phyloP scores from a whole-genome alignment of 2,113 vertebrate genomes.

The Oncorhynchus kisutch region DNA sequence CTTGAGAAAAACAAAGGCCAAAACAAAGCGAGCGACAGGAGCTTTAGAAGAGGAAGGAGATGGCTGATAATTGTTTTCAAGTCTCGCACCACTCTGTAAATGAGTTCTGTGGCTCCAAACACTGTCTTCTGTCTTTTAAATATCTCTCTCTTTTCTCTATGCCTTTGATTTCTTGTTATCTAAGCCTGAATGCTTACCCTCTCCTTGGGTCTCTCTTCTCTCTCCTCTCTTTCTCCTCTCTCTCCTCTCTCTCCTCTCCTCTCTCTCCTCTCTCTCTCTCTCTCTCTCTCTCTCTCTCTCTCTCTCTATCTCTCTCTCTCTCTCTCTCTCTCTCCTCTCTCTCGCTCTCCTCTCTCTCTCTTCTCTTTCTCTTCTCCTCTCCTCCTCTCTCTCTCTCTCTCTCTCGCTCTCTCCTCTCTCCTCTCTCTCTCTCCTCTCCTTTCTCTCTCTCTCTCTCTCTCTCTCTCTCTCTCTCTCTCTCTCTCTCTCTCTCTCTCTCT shows the following conservation, averaged over 20 bases:
- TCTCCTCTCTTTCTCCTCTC: constrained; percentile 43
- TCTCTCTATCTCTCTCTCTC: constrained; percentile 30
- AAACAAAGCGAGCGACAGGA: constrained; percentile 59
- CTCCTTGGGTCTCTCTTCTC: constrained; percentile 40
- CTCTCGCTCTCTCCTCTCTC: no score
- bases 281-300: no score
- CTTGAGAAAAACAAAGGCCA: constrained; percentile 78
- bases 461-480: no score
- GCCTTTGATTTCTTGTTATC: neutral
- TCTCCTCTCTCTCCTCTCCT: constrained; percentile 40
- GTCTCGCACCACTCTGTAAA: constrained; percentile 70
- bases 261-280: neutral
- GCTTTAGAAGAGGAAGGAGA: constrained; percentile 66
- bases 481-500: no score
- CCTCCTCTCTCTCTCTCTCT: no score
- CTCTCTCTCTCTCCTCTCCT: neutral
- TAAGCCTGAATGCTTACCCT: constrained; percentile 53
- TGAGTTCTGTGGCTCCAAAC: constrained; percentile 70
- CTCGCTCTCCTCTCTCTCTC: no score
- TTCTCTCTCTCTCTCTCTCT: constrained; percentile 3
- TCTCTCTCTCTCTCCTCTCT: neutral
- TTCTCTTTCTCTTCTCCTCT: no score
- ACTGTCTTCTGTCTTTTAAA: constrained; percentile 61
- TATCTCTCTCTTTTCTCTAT: constrained; percentile 6
- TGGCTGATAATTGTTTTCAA: constrained; percentile 78